These are phyloP conservation scores for Podilymbus podiceps DNA, from an alignment of 2,113 vertebrate species.

Conservation along the genomic window DNA sequence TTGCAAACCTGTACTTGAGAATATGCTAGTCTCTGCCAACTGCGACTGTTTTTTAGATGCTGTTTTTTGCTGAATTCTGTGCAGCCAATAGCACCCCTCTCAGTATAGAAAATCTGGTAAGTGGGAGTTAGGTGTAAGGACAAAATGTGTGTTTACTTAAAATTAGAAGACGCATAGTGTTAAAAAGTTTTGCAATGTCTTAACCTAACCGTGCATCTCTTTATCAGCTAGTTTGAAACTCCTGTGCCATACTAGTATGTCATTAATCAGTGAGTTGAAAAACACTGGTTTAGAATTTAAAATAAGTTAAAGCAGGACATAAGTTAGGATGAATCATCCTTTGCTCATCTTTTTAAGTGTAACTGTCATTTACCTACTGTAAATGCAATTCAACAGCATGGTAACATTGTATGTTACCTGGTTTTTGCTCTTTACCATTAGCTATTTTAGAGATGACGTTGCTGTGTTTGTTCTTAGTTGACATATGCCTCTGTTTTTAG, in stretches of 20 bases:
- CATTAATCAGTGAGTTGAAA: constrained; percentile 26
- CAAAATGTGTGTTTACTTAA: constrained; percentile 63
- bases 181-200: constrained; percentile 37
- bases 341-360: constrained; percentile 35
- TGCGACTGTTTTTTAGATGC: not conserved
- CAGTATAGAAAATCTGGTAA: constrained; percentile 52
- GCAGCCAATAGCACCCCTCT: constrained; percentile 18
- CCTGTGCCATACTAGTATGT: not conserved
- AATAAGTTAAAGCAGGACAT: constrained; percentile 23
- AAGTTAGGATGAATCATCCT: constrained; percentile 46
- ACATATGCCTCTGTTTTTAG: not conserved
- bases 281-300: not conserved
- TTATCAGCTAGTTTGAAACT: constrained; percentile 36
- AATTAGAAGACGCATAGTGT: constrained; percentile 45
- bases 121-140: constrained; percentile 69
- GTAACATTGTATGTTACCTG: not conserved
- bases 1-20: constrained; percentile 19
- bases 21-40: not conserved
- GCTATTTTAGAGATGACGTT: not conserved
- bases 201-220: constrained; percentile 42
- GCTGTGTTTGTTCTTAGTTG: not conserved
- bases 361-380: not conserved
- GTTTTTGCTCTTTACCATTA: not conserved
- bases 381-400: not conserved
- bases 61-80: constrained; percentile 7